phyloP scores from a whole-genome alignment of 2,888 invertebrate genomes.

The Adelognathus sp. region DNA sequence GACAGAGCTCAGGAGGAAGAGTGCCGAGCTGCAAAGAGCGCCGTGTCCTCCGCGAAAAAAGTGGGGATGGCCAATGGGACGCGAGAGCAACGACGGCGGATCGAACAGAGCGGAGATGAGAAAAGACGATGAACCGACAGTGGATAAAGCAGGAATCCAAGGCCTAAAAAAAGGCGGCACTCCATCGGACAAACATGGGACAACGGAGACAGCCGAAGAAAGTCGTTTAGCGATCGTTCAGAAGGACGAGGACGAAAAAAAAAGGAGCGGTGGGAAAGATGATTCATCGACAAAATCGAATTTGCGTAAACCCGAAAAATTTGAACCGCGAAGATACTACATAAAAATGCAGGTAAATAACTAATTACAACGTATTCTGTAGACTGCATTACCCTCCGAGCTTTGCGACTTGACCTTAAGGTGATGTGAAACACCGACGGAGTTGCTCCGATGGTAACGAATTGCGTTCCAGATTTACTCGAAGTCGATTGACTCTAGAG shows the following conservation, averaged over 20 bases:
- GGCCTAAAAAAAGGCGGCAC: background rate
- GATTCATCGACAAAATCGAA: background rate
- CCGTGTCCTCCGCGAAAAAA: constrained; percentile 31
- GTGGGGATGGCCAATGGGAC: constrained; percentile 20
- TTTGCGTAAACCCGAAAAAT: background rate
- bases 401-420: too few species aligned
- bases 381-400: too few species aligned
- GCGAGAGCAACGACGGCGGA: background rate
- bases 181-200: background rate
- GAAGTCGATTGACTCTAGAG: too few species aligned
- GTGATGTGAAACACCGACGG: too few species aligned
- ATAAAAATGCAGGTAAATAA: constrained; percentile 52
- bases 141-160: background rate
- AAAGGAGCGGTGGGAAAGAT: background rate
- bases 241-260: background rate
- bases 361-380: too few species aligned
- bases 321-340: constrained; percentile 8
- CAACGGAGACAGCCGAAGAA: background rate
- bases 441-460: too few species aligned
- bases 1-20: constrained; percentile 29
- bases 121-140: background rate
- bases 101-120: background rate
- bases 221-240: background rate
- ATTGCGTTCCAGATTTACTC: too few species aligned
- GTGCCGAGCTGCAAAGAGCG: background rate